These are phyloP conservation scores for Uropetala carovei DNA, from an alignment of 2,888 invertebrate species.

Conservation along the genomic window DNA sequence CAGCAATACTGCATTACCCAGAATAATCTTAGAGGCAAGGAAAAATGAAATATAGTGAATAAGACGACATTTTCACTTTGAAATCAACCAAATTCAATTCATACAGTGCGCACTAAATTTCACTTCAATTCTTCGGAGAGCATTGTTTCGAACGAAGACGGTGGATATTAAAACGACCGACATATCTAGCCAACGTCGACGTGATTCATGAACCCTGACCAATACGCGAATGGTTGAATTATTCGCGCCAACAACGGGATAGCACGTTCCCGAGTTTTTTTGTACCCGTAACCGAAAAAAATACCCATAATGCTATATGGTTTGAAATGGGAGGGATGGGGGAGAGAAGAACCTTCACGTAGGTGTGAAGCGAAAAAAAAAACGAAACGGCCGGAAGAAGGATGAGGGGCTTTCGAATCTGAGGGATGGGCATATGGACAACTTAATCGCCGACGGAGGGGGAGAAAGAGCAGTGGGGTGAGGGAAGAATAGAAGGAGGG, in stretches of 20 bases:
- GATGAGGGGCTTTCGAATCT: conserved; percentile 52
- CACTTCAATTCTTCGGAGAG: background rate
- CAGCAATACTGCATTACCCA: too few relatives aligned
- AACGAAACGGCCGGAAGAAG: conserved; percentile 28
- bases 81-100: too few relatives aligned
- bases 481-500: background rate
- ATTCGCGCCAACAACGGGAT: conserved; percentile 14
- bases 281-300: background rate
- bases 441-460: background rate
- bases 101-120: too few relatives aligned
- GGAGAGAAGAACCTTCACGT: background rate
- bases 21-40: too few relatives aligned
- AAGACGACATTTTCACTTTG: too few relatives aligned
- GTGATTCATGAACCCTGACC: conserved; percentile 23
- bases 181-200: background rate
- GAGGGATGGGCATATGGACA: conserved; percentile 13
- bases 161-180: background rate
- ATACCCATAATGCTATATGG: background rate
- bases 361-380: conserved; percentile 25
- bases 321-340: background rate
- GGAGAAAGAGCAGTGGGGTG: background rate
- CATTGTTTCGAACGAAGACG: background rate
- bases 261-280: background rate
- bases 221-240: background rate
- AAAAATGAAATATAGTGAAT: too few relatives aligned